Evolutionary conservation across 2,888 invertebrate genomes (phyloP).

Genomic region (Clusia tigrina): DNA sequence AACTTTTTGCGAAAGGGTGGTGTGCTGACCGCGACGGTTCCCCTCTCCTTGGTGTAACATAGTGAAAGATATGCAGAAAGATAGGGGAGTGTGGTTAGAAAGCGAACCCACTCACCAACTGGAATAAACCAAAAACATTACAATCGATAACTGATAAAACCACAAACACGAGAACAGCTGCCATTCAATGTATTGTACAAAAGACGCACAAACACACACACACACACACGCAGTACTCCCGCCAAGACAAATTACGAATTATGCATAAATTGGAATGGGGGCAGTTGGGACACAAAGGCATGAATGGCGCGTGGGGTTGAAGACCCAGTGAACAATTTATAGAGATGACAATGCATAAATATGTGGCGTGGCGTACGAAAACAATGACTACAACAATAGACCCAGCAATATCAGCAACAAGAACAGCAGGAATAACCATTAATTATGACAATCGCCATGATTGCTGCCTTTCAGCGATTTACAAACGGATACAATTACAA

Average conservation of each 20-base stretch:
- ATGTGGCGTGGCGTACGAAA: constrained; percentile 17
- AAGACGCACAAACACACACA: no score
- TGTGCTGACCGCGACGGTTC: neutral
- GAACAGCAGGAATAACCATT: constrained; percentile 26
- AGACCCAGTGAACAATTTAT: neutral
- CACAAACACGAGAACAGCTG: neutral
- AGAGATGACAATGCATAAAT: constrained; percentile 3
- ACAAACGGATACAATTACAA: neutral
- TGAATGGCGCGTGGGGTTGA: neutral
- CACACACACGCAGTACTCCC: constrained; percentile 33
- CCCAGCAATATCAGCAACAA: constrained; percentile 16
- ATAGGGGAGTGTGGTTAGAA: no score
- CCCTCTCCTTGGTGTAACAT: no score
- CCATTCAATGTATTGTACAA: neutral
- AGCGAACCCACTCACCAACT: neutral
- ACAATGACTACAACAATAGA: constrained; percentile 31
- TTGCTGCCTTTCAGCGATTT: neutral
- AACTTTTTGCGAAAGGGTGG: neutral
- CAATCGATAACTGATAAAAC: neutral
- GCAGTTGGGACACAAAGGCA: constrained; percentile 36
- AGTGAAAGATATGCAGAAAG: no score
- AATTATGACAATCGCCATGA: constrained; percentile 3
- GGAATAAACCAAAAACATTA: neutral
- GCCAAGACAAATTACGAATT: constrained; percentile 56
- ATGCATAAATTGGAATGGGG: constrained; percentile 54